Base-by-base conservation (phyloP, 2,888 invertebrate genomes). In the Camptogramma bilineatum region DNA sequence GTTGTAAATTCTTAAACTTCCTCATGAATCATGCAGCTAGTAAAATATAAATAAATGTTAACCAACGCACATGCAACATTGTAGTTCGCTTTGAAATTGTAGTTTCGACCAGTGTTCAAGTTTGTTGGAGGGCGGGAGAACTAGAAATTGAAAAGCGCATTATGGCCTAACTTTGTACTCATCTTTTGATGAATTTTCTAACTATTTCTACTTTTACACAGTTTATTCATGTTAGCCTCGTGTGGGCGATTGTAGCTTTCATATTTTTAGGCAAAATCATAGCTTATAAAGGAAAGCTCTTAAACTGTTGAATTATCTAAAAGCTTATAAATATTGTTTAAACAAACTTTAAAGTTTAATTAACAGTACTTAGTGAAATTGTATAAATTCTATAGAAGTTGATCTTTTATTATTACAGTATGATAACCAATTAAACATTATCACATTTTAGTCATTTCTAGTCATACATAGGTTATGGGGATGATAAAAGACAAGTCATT, bases 161-260 rank as follows among this genome's bases (percentile, higher is more conserved):
- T 42, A 54, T 52, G 69, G 66, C 65, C 65, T 69, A 68, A 55
- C 47, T 48, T 56, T 58, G 39, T 59, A 51, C 19, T 44, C 54
- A 62, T 55, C 39, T 62, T 60, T 53, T 53, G 47, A 56, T 64
- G 52, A 66, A 57, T 62, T 70, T 68, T 66, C 44, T 73, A 77
- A 75, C 66, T 60, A 80, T 88, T 87, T 87, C 81, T 86, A 90
- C 84, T 84, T 88, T 85, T 88, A 80, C 84, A 88, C 82, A 85
- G 85, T 87, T 83, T 60, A 53, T 52, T 61, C 28, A 44, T 39
- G 19, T 58, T 10, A 59, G 31, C 48, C 21, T 21, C 28, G 16
- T 44, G 47, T 53, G 21, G 17, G 18, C 31, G 34, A 9, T 51
- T 16, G 59, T 54, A 55, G 56, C 48, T 55, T 46, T 47, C 56